Evolutionary conservation across 1,140 invertebrate species (phyloP), one percentile per base, ranked within the genome.

Genomic region (Microplitis mediator): DNA sequence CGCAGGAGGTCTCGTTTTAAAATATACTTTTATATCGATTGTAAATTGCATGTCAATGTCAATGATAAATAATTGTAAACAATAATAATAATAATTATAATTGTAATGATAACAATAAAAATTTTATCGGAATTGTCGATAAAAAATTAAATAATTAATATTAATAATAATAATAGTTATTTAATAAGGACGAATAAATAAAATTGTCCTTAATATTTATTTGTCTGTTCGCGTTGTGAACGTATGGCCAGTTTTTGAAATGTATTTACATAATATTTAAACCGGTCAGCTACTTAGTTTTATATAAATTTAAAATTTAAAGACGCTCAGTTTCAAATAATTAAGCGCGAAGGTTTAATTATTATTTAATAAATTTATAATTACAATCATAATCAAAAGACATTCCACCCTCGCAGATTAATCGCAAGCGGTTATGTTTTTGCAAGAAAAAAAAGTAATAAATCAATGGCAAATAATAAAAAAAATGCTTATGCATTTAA

Each of bases 61-160:
- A 54, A 54, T 54, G 52, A 16, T 36, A 73, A 69, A 54, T 60
- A 73, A 73, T 71, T 51, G 60, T 50, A 62, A 70, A 32, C 39
- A 13, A 68, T 69, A 45, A 45, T 45, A 45, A 45, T 45, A 9
- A 45, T 45, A 45, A 45, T 72, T 39, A 52, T 67, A 67, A 54
- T 36, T n/a, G 35, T 32, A 45, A 32, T 8, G 16, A 61, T 16
- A 58, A 35, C 5, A 68, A 58, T 9, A 68, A 13, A 14, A 54
- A n/a, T n/a, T 54, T 54, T 54, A 54, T 54, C n/a, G 52, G n/a
- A 3, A 45, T 54, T 54, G 52, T n/a, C n/a, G 52, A 54, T 54
- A 16, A 16, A 16, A 54, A 14, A 54, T n/a, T 13, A 54, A 14
- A 14, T 1, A 16, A 16, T 5, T 45, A 9, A 9, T 11, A 45